These are phyloP conservation scores for Microcebus ravelobensis DNA, from an alignment of 2,113 vertebrate species.

Conservation along the genomic window DNA sequence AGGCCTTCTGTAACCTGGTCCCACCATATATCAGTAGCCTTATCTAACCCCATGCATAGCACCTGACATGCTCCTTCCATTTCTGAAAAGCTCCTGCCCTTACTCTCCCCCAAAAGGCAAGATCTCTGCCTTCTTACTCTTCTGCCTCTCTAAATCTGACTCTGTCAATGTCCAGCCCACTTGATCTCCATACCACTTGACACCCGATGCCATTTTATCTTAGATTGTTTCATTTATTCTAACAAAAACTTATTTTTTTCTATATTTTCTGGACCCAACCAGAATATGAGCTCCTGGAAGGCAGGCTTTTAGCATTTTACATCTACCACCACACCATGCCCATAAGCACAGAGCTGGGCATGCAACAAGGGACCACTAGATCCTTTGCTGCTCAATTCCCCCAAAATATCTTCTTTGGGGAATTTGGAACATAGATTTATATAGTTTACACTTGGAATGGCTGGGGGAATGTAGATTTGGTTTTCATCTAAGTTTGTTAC, in stretches of 20 bases:
- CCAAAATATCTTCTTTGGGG: background rate
- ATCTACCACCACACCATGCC: background rate
- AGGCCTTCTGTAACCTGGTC: background rate
- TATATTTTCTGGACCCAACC: background rate
- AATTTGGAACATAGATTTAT: background rate
- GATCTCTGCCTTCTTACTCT: background rate
- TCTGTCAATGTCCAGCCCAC: background rate
- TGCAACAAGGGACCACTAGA: background rate
- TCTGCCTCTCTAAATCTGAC: background rate
- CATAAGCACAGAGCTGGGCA: background rate
- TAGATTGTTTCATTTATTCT: background rate
- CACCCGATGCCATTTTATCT: background rate
- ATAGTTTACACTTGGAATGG: background rate
- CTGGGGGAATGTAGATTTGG: slow-evolving; percentile 41
- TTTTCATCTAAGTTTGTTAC: slow-evolving; percentile 83
- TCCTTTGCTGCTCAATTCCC: background rate
- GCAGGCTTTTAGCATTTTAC: slow-evolving; percentile 38
- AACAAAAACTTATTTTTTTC: background rate
- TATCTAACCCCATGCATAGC: background rate
- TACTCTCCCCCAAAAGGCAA: background rate
- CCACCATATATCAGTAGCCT: background rate
- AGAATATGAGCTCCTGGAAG: slow-evolving; percentile 8
- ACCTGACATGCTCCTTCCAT: background rate
- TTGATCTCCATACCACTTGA: background rate
- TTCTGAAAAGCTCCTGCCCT: background rate